phyloP scores from a whole-genome alignment of 2,797 vertebrate species.

The Sus cebifrons region DNA sequence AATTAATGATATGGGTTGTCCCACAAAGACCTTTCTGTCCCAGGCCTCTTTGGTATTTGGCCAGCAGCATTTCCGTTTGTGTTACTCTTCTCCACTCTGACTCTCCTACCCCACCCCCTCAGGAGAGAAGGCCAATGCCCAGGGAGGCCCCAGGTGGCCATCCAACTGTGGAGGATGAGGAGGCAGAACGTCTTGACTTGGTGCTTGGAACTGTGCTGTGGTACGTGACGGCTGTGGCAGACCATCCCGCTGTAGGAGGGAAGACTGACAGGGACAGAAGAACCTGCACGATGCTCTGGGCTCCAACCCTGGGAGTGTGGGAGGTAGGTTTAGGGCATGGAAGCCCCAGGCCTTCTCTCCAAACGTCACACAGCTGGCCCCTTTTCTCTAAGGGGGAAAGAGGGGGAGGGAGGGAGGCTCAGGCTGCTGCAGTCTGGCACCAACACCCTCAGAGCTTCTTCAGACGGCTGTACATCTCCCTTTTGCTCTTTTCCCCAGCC shows the following conservation, averaged over 20 bases:
- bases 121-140: background rate
- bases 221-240: background rate
- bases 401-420: background rate
- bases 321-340: background rate
- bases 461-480: slow-evolving; percentile 96
- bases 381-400: background rate
- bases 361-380: background rate
- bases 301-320: background rate
- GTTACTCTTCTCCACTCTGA: background rate
- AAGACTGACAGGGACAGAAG: background rate
- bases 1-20: slow-evolving; percentile 62
- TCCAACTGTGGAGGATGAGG: background rate
- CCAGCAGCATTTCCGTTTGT: background rate
- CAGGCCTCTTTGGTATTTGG: slow-evolving; percentile 73
- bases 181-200: background rate
- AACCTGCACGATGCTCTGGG: background rate
- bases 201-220: background rate
- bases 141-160: background rate
- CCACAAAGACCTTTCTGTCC: slow-evolving; percentile 35
- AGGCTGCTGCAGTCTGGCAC: background rate
- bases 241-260: background rate
- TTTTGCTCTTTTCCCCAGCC: slow-evolving; percentile 97
- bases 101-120: background rate
- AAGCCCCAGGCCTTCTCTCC: slow-evolving; percentile 13
- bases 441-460: slow-evolving; percentile 94